Evolutionary conservation across 2,113 vertebrate species (phyloP).

Genomic region (Lucifuga dentata): DNA sequence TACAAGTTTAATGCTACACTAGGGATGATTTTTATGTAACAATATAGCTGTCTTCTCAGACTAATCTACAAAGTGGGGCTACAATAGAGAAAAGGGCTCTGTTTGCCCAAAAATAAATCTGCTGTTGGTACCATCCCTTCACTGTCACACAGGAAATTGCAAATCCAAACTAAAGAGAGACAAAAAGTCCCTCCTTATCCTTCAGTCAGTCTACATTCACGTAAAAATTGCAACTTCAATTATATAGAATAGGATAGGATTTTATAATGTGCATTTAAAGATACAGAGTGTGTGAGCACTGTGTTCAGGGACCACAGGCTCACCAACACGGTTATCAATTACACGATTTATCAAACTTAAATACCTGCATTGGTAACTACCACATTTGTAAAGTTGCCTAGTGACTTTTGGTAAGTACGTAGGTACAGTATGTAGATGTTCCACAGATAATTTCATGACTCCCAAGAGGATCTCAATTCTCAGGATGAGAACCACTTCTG

Average conservation of each 20-base stretch:
- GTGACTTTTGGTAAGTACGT: too few species aligned
- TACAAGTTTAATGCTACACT: slow-evolving; percentile 5
- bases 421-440: too few species aligned
- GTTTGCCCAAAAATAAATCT: slow-evolving; percentile 35
- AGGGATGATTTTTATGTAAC: slow-evolving; percentile 16
- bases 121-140: slow-evolving; percentile 5
- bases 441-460: neutral
- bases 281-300: neutral
- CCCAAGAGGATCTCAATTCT: neutral
- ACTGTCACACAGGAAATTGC: neutral
- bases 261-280: too few species aligned
- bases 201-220: too few species aligned
- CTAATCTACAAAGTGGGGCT: neutral
- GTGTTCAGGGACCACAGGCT: slow-evolving; percentile 1
- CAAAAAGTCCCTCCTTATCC: neutral
- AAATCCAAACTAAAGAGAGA: neutral
- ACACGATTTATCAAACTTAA: neutral
- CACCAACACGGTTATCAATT: slow-evolving; percentile 17
- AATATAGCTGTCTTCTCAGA: slow-evolving; percentile 11
- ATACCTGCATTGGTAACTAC: too few species aligned
- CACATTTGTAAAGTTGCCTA: neutral
- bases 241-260: too few species aligned
- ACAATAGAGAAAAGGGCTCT: neutral
- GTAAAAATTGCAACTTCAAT: too few species aligned
- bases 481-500: neutral